phyloP scores from a whole-genome alignment of 2,888 invertebrate genomes.

The Drosophila differens region DNA sequence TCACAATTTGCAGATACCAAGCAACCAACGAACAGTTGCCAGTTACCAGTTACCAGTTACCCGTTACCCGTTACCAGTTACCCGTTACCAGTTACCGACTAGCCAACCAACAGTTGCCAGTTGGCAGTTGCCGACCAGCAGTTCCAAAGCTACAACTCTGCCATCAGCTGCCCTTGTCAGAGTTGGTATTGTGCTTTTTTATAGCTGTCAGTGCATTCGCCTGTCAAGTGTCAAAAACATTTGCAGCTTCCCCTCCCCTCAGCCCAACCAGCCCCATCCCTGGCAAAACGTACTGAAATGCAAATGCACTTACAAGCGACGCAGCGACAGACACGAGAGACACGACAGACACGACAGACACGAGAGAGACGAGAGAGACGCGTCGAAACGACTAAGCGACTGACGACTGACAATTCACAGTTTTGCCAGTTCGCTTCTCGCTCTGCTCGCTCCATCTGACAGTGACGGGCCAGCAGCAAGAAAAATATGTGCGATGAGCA shows the following conservation, averaged over 20 bases:
- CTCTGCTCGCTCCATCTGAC: conserved; percentile 45
- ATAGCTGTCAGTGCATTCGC: conserved; percentile 74
- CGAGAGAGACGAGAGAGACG: background rate
- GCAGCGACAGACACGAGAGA: background rate
- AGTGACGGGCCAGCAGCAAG: conserved; percentile 60
- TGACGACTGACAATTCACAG: conserved; percentile 34
- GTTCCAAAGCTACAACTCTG: background rate
- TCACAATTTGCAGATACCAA: conserved; percentile 1
- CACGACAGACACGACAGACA: no score
- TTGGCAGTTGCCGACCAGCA: conserved; percentile 5
- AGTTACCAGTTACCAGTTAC: background rate
- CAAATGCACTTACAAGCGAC: conserved; percentile 70
- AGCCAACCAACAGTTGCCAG: background rate
- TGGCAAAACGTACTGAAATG: conserved; percentile 32
- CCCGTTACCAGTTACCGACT: background rate
- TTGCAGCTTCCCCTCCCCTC: conserved; percentile 56
- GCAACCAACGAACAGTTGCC: background rate
- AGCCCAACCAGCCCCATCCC: background rate
- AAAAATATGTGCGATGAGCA: conserved; percentile 59
- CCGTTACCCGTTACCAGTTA: background rate
- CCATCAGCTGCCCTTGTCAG: conserved; percentile 31
- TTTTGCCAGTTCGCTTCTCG: conserved; percentile 39
- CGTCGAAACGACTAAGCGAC: conserved; percentile 2
- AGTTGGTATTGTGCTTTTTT: conserved; percentile 55
- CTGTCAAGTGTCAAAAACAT: conserved; percentile 82